Conservation (phyloP, 2,888 invertebrate species). For the Syritta pipiens region DNA sequence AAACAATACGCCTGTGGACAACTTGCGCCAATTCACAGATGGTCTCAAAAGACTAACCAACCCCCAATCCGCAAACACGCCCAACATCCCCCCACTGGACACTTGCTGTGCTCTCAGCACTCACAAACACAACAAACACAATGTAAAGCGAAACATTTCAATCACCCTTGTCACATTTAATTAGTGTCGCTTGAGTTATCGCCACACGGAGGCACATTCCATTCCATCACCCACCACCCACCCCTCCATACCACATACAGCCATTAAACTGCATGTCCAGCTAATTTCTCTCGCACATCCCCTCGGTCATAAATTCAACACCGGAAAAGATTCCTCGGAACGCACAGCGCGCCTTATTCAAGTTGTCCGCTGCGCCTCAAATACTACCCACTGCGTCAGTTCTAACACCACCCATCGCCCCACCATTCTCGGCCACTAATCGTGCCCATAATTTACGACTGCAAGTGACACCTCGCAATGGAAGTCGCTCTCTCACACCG, state of each 20-base stretch:
- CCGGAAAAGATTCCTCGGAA: constrained; percentile 15
- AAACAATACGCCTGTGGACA: no score
- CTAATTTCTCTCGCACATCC: constrained; percentile 39
- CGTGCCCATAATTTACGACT: constrained; percentile 58
- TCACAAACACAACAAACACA: neutral
- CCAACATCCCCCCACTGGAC: no score
- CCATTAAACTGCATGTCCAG: constrained; percentile 23
- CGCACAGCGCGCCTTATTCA: constrained; percentile 15
- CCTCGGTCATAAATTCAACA: constrained; percentile 32
- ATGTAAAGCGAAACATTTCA: constrained; percentile 15
- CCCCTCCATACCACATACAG: neutral
- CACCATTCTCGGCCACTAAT: constrained; percentile 31
- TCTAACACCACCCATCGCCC: constrained; percentile 32
- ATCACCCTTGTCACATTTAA: constrained; percentile 49
- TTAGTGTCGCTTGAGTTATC: constrained; percentile 51
- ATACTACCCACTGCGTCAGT: constrained; percentile 25
- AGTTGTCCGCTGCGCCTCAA: constrained; percentile 6
- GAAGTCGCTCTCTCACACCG: neutral
- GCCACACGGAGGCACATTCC: constrained; percentile 25
- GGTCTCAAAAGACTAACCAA: no score
- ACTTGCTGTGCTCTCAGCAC: no score
- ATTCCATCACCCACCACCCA: neutral
- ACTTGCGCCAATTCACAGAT: no score
- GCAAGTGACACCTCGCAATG: constrained; percentile 40
- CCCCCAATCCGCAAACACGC: no score